phyloP scores from a whole-genome alignment of 2,888 invertebrate species.

The Eilema sororculum region DNA sequence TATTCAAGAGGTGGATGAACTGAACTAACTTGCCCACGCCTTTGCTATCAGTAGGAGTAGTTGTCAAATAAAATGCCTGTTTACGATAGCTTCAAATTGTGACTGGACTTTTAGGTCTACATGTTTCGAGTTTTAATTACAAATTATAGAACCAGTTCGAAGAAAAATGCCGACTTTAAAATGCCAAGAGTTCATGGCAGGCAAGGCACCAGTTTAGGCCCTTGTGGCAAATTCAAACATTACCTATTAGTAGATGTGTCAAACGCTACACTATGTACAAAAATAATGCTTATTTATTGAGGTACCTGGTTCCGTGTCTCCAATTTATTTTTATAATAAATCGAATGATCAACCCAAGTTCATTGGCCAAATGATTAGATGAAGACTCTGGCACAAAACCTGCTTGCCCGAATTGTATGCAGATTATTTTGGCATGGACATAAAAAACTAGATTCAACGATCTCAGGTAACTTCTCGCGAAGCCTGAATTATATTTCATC shows the following conservation, averaged over 20 bases:
- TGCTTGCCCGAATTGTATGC: constrained; percentile 7
- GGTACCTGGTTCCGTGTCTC: not conserved
- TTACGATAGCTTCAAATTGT: constrained; percentile 24
- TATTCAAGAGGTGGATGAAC: not conserved
- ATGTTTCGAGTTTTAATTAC: not conserved
- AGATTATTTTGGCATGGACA: not conserved
- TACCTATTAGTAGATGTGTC: not conserved
- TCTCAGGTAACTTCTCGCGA: not conserved
- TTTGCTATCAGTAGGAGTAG: not conserved
- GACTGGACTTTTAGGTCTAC: constrained; percentile 23
- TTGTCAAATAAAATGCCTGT: constrained; percentile 19
- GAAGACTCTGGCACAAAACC: constrained; percentile 4
- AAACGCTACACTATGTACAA: not conserved
- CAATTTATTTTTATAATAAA: not conserved
- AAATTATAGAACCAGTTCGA: not conserved
- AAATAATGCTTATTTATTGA: not conserved
- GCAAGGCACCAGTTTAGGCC: not conserved
- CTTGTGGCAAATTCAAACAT: not conserved
- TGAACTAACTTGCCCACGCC: not conserved
- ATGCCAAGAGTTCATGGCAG: not conserved
- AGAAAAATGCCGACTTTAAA: not conserved
- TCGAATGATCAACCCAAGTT: constrained; percentile 14
- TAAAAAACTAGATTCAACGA: constrained; percentile 3
- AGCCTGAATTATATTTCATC: not conserved
- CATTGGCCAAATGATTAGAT: constrained; percentile 3